Conservation (phyloP, 2,113 vertebrate genomes). For the Cisticola juncidis region DNA sequence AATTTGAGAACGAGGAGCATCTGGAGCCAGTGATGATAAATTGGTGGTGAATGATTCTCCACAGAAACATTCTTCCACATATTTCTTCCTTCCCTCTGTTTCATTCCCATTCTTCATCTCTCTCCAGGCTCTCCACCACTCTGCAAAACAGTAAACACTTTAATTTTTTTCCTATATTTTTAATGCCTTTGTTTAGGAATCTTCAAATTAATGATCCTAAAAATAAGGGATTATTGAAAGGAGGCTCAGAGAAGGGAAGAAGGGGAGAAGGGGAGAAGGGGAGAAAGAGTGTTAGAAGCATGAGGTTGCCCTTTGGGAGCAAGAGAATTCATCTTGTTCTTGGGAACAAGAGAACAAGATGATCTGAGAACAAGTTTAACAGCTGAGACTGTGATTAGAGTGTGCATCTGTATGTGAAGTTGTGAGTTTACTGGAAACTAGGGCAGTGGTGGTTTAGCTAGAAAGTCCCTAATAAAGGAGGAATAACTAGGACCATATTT, state of each 20-base stretch:
- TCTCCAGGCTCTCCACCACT: background rate
- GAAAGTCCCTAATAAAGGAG: slow-evolving; percentile 13
- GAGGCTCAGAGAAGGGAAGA: background rate
- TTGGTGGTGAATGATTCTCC: background rate
- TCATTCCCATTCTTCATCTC: background rate
- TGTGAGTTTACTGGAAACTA: slow-evolving; percentile 21
- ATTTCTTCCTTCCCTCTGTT: slow-evolving; percentile 13
- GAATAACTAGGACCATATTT: background rate
- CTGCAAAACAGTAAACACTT: background rate
- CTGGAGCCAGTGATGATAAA: background rate
- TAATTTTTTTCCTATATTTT: background rate
- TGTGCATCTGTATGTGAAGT: background rate
- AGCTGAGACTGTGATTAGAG: background rate
- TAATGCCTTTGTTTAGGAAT: background rate
- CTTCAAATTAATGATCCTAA: slow-evolving; percentile 15
- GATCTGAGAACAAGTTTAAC: slow-evolving; percentile 2
- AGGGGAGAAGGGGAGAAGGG: background rate
- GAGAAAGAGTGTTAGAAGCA: background rate
- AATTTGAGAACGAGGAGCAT: background rate
- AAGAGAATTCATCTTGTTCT: background rate
- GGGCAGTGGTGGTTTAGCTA: background rate
- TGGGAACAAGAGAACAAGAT: background rate
- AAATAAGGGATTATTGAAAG: background rate
- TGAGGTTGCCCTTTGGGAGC: background rate
- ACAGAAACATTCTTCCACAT: background rate